Evolutionary conservation across 1,140 invertebrate species (phyloP).

Genomic region (Macrotrachela quadricornifera): DNA sequence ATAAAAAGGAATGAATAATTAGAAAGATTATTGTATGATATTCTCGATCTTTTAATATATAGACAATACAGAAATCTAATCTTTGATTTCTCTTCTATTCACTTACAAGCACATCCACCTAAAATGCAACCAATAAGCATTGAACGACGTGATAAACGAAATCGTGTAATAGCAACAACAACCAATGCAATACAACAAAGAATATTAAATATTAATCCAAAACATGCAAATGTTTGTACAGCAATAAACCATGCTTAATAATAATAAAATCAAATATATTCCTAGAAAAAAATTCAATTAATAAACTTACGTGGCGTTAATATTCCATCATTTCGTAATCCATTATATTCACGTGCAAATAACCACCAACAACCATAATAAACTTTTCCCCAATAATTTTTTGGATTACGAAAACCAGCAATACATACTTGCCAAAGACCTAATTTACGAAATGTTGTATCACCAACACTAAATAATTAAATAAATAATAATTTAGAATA

Average conservation of each 20-base stretch:
- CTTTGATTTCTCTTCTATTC: too few species aligned
- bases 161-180: too few species aligned
- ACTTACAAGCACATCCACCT: too few species aligned
- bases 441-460: constrained; percentile 11
- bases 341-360: constrained; percentile 11
- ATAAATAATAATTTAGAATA: too few species aligned
- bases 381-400: constrained; percentile 10
- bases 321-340: constrained; percentile 1
- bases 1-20: too few species aligned
- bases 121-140: too few species aligned
- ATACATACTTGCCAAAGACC: constrained; percentile 14
- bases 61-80: too few species aligned
- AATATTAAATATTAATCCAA: constrained; percentile 1
- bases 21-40: too few species aligned
- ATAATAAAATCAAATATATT: not conserved
- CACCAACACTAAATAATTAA: constrained; percentile 4
- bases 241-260: constrained; percentile 5
- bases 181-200: too few species aligned
- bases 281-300: not conserved
- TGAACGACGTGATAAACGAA: too few species aligned
- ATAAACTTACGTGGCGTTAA: not conserved
- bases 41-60: too few species aligned
- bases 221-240: constrained; percentile 5
- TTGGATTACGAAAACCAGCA: constrained; percentile 10
- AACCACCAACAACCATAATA: constrained; percentile 14